Conservation (phyloP, 2,113 vertebrate species). For the Lutjanus erythropterus region DNA sequence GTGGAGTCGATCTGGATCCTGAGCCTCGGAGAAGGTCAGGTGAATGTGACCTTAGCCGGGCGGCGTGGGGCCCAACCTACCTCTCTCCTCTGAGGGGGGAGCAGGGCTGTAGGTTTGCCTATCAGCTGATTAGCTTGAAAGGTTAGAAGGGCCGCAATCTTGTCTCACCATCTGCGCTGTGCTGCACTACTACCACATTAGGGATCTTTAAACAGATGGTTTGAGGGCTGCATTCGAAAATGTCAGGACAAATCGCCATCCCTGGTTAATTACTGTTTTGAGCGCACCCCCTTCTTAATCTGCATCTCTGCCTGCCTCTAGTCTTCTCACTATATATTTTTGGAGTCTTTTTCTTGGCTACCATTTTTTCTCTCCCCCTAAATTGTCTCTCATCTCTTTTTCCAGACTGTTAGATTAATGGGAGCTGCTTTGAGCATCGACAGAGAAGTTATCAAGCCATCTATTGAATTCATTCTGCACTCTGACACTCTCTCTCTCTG, state of each 20-base stretch:
- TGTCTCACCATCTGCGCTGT: conserved; percentile 80
- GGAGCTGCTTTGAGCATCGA: conserved; percentile 47
- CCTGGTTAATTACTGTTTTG: conserved; percentile 81
- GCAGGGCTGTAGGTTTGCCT: conserved; percentile 52
- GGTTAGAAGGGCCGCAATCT: conserved; percentile 78
- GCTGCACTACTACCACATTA: conserved; percentile 76
- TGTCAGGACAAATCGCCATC: conserved; percentile 85
- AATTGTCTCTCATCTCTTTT: conserved; percentile 43
- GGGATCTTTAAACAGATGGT: conserved; percentile 87
- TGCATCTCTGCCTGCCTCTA: conserved; percentile 47
- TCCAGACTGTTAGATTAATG: conserved; percentile 57
- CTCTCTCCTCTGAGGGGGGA: conserved; percentile 50
- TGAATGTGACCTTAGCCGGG: conserved; percentile 68
- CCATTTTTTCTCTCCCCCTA: neutral
- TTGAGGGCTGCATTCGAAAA: conserved; percentile 81
- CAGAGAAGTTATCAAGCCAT: conserved; percentile 60
- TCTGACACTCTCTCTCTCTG: conserved; percentile 30
- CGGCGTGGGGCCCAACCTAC: conserved; percentile 35
- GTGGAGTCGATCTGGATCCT: neutral
- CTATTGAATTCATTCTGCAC: conserved; percentile 49
- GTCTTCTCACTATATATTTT: conserved; percentile 42
- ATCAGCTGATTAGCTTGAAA: conserved; percentile 83
- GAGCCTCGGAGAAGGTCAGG: conserved; percentile 45
- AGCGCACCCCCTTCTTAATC: conserved; percentile 57
- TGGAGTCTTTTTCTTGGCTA: conserved; percentile 25